These are phyloP conservation scores for Notothenia coriiceps DNA, from an alignment of 2,113 vertebrate species.

Conservation along the genomic window DNA sequence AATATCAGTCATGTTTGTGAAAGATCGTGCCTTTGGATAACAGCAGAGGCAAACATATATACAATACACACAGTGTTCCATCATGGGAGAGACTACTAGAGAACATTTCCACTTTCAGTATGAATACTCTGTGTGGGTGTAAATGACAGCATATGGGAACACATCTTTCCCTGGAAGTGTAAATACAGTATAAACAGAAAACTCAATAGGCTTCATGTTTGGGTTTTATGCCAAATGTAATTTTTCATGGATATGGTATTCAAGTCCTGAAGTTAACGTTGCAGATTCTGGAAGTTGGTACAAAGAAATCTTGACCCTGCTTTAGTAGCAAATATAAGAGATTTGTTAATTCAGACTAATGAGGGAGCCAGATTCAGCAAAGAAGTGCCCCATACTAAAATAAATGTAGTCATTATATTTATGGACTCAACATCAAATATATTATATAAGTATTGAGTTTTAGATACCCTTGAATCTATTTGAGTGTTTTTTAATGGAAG, in stretches of 20 bases:
- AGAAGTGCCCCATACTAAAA: background rate
- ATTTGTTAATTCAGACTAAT: too few relatives aligned
- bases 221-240: too few relatives aligned
- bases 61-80: background rate
- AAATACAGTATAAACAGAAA: background rate
- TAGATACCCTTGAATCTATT: too few relatives aligned
- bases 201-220: too few relatives aligned
- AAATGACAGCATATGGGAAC: background rate
- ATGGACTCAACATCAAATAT: background rate
- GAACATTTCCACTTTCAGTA: background rate
- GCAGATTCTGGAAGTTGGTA: too few relatives aligned
- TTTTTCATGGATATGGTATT: too few relatives aligned
- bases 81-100: background rate
- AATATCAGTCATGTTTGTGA: background rate
- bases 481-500: too few relatives aligned
- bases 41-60: background rate
- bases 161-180: background rate
- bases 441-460: background rate
- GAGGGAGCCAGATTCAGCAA: background rate
- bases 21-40: conserved; percentile 2
- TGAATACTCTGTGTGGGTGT: background rate
- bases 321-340: too few relatives aligned
- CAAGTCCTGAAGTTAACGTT: too few relatives aligned
- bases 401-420: background rate
- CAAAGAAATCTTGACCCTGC: too few relatives aligned